Conservation (phyloP, 1,140 invertebrate genomes). For the Drosophila watanabei region DNA sequence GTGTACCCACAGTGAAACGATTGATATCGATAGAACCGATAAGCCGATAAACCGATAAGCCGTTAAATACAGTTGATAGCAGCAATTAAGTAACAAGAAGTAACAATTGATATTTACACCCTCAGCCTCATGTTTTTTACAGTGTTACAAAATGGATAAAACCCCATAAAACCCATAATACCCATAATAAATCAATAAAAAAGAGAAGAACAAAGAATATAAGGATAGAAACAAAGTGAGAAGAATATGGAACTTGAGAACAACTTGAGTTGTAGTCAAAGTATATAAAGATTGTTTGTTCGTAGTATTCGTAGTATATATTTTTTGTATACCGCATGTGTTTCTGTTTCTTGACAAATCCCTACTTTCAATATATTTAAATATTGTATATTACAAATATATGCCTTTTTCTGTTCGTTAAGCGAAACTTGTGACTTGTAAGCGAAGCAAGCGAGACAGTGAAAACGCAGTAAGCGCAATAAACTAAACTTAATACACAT, state of each 20-base stretch:
- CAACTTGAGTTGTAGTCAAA: slow-evolving; percentile 37
- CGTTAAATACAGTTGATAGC: slow-evolving; percentile 21
- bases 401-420: slow-evolving; percentile 73
- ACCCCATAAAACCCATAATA: neutral
- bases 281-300: slow-evolving; percentile 66
- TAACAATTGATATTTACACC: slow-evolving; percentile 54
- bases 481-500: slow-evolving; percentile 54
- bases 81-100: slow-evolving; percentile 1
- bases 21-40: slow-evolving; percentile 35
- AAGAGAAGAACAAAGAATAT: neutral
- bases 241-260: slow-evolving; percentile 8
- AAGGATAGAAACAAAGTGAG: neutral
- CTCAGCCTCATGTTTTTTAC: slow-evolving; percentile 51
- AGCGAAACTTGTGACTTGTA: slow-evolving; percentile 83
- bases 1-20: slow-evolving; percentile 39
- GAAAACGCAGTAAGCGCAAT: slow-evolving; percentile 43
- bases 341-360: slow-evolving; percentile 38
- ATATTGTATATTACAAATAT: slow-evolving; percentile 5
- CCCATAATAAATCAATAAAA: slow-evolving; percentile 10
- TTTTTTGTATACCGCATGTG: slow-evolving; percentile 40
- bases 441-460: slow-evolving; percentile 57
- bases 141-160: slow-evolving; percentile 41
- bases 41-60: slow-evolving; percentile 36
- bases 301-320: slow-evolving; percentile 46
- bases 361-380: slow-evolving; percentile 40